phyloP scores from a whole-genome alignment of 2,797 vertebrate genomes.

The Gymnodraco acuticeps region DNA sequence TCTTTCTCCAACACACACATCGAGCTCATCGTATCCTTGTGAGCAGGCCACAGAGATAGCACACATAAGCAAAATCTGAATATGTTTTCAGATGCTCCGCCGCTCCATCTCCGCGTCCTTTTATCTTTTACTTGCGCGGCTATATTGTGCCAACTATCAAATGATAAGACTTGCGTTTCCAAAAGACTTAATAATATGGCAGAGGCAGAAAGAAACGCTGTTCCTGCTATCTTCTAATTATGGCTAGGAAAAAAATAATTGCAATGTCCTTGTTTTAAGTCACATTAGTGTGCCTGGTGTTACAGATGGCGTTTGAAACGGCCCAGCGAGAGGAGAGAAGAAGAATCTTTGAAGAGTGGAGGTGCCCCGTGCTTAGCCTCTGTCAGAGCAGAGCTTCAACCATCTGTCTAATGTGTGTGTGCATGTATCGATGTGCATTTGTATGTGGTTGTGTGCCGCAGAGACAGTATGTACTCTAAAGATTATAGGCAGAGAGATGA shows the following conservation, averaged over 20 bases:
- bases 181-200: constrained; percentile 72
- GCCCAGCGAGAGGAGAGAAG: constrained; percentile 64
- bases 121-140: constrained; percentile 62
- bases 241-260: constrained; percentile 56
- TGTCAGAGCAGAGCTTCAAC: constrained; percentile 76
- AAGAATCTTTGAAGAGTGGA: constrained; percentile 82
- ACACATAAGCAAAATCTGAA: constrained; percentile 54
- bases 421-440: constrained; percentile 52
- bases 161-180: constrained; percentile 66
- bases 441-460: constrained; percentile 39
- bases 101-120: constrained; percentile 30
- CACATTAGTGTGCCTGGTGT: constrained; percentile 69
- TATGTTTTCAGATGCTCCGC: constrained; percentile 48
- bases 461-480: constrained; percentile 38
- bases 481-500: constrained; percentile 47
- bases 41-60: constrained; percentile 21
- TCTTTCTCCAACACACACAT: constrained; percentile 19
- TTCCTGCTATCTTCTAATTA: constrained; percentile 76
- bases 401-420: constrained; percentile 78
- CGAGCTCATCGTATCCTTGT: constrained; percentile 33
- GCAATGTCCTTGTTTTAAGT: constrained; percentile 81
- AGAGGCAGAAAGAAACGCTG: constrained; percentile 59
- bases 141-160: constrained; percentile 70
- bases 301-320: constrained; percentile 85
- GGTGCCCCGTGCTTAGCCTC: constrained; percentile 79